Base-by-base conservation (phyloP, 2,888 invertebrate genomes). In the Chromoteleia sp. region DNA sequence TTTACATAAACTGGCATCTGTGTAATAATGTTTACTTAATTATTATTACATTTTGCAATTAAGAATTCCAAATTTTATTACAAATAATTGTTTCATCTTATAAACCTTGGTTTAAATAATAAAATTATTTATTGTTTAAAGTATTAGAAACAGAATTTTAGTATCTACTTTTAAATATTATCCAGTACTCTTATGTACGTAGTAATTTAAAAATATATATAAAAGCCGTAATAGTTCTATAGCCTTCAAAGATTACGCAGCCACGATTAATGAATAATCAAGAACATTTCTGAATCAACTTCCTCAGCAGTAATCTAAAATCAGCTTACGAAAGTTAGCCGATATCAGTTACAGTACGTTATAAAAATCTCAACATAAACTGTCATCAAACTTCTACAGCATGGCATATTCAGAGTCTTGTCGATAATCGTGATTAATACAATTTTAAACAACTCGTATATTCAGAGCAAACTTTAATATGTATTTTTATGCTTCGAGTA, bases 401-500 rank as follows among this genome's bases (percentile, higher is more conserved):
- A 52, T 52, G 25, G 29, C 50, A 59, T 19, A 67, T 74, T 30
- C 52, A 68, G 41, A 45, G 59, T 29, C 58, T 48, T 25, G 17
- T 29, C 52, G 81, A 83, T 83, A 75, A 70, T 76, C 45, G 54
- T 82, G 74, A 73, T 78, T 75, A 65, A 81, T 52, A 39, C 39
- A 67, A 77, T 70, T 74, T 67, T 21, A 59, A 73, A n/a, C 41
- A 50, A 61, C 41, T 65, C 43, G 25, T 12, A 36, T 52, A 67
- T 70, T 56, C n/a, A 15, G 30, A 43, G 29, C 61, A 74, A 68
- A 77, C 61, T 48, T 73, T 36, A 45, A 33, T 67, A 63, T 30
- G 25, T 21, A 43, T 84, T 84, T 83, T 79, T 76, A 59, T 54
- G 19, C 25, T 41, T 17, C 19, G 15, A 50, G 39, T 41, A 65